These are phyloP conservation scores for Sebastes iracundus DNA, from an alignment of 2,797 vertebrate species.

Conservation along the genomic window DNA sequence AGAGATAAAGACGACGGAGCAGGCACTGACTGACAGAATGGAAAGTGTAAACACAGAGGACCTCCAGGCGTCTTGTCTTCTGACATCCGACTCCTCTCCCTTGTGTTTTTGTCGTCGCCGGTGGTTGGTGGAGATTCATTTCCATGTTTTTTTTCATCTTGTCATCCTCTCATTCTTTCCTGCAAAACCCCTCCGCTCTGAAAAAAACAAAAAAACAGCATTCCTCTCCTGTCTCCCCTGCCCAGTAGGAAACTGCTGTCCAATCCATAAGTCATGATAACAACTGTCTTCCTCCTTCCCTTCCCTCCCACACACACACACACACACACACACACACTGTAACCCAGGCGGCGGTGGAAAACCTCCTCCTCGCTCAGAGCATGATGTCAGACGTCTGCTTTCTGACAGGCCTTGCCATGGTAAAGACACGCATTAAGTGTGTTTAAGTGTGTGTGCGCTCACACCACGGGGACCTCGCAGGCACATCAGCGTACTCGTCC, in stretches of 20 bases:
- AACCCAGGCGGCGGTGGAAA: slow-evolving; percentile 51
- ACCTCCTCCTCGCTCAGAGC: slow-evolving; percentile 54
- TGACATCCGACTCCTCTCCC: slow-evolving; percentile 53
- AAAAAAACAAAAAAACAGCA: slow-evolving; percentile 20
- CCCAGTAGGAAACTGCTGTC: slow-evolving; percentile 74
- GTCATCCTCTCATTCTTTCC: slow-evolving; percentile 24
- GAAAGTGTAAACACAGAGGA: slow-evolving; percentile 67
- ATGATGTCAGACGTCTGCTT: slow-evolving; percentile 70
- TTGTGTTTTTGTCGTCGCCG: slow-evolving; percentile 25
- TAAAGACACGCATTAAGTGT: slow-evolving; percentile 60
- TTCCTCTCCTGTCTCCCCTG: slow-evolving; percentile 63
- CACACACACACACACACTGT: slow-evolving; percentile 12
- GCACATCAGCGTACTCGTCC: slow-evolving; percentile 13
- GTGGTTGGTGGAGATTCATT: slow-evolving; percentile 23
- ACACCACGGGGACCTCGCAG: slow-evolving; percentile 29
- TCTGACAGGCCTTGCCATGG: slow-evolving; percentile 64
- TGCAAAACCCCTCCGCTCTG: slow-evolving; percentile 22
- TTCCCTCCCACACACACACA: slow-evolving; percentile 11
- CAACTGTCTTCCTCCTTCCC: slow-evolving; percentile 65
- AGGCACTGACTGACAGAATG: slow-evolving; percentile 58
- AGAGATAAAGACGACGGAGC: slow-evolving; percentile 60
- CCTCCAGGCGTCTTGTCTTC: slow-evolving; percentile 51
- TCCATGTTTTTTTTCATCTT: slow-evolving; percentile 34
- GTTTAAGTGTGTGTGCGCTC: slow-evolving; percentile 1
- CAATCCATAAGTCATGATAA: slow-evolving; percentile 82